Conservation (phyloP, 2,888 invertebrate species). For the Drosophila aldrichi region DNA sequence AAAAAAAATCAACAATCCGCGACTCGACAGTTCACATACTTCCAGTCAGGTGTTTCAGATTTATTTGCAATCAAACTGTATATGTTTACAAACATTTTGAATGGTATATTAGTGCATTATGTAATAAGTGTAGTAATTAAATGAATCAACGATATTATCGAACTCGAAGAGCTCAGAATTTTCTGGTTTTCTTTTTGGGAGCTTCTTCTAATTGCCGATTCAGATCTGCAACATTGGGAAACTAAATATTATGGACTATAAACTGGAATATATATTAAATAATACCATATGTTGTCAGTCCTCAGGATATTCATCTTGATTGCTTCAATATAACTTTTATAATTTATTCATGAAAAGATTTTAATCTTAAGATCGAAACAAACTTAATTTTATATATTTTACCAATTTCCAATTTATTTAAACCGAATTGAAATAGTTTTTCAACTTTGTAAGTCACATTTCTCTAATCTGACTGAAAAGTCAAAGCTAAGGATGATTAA, state of each 20-base stretch:
- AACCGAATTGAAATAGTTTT: not conserved
- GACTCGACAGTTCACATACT: not conserved
- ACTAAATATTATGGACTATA: not conserved
- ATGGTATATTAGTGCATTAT: conserved; percentile 5
- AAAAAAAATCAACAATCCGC: not conserved
- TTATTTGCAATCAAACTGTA: conserved; percentile 1
- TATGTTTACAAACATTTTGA: conserved; percentile 1
- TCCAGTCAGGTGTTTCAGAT: not conserved
- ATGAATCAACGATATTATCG: not conserved
- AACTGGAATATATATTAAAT: not conserved
- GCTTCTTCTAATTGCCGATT: not conserved
- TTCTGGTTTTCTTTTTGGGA: not conserved
- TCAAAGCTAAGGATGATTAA: not conserved
- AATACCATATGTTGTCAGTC: not conserved
- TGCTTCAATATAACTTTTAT: too few species aligned
- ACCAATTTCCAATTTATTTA: not conserved
- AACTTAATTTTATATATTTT: not conserved
- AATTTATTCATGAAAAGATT: not conserved
- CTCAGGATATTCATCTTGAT: not conserved
- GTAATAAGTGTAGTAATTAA: not conserved
- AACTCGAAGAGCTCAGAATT: not conserved
- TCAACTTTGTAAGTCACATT: not conserved
- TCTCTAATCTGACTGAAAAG: not conserved
- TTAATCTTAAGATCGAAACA: not conserved
- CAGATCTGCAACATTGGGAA: not conserved